Conservation (phyloP, 2,797 vertebrate species). For the Brotogeris chrysoptera region DNA sequence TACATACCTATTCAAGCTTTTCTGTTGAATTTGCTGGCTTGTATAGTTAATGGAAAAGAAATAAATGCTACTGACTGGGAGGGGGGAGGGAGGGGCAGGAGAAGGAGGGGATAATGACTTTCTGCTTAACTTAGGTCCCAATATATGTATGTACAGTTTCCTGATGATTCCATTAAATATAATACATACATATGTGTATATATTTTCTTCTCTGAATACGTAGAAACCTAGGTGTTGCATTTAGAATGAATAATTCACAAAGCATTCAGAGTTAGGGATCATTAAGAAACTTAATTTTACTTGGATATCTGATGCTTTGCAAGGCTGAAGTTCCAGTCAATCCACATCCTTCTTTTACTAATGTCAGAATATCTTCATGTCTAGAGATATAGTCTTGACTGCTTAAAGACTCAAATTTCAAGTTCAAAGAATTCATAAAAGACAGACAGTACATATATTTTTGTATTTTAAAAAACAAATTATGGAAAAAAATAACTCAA, state of each 20-base stretch:
- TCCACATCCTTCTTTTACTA: not conserved
- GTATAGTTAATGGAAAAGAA: not conserved
- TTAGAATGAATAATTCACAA: not conserved
- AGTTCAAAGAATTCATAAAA: not conserved
- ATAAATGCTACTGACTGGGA: not conserved
- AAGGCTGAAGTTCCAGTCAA: not conserved
- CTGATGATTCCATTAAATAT: not conserved
- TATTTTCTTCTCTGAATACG: not conserved
- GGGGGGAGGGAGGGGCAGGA: rapidly evolving
- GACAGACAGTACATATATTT: not conserved
- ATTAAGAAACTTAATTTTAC: not conserved
- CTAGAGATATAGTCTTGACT: not conserved
- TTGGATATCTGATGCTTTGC: not conserved
- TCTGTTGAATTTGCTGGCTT: not conserved
- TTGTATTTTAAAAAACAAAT: not conserved
- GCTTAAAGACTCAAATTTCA: not conserved
- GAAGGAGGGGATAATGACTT: rapidly evolving
- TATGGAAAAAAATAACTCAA: not conserved
- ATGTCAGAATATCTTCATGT: not conserved
- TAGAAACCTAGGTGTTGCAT: not conserved
- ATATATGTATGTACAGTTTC: not conserved
- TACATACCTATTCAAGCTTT: not conserved
- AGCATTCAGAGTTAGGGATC: not conserved
- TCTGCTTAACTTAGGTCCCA: not conserved
- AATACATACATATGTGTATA: not conserved